phyloP scores from a whole-genome alignment of 2,113 vertebrate genomes.

The Charina bottae region DNA sequence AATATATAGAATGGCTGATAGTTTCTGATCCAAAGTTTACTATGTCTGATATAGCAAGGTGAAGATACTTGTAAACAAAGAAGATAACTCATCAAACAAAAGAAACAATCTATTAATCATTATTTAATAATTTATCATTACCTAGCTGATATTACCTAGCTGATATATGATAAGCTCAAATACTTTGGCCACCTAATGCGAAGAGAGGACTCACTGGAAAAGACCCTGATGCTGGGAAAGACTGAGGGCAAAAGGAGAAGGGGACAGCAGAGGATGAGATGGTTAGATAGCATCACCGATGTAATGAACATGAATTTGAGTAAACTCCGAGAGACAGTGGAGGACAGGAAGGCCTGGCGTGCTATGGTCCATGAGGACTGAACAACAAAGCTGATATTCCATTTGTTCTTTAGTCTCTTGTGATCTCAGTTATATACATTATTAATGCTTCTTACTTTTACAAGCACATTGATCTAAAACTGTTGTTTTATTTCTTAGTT shows the following conservation, averaged over 20 bases:
- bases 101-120: not conserved
- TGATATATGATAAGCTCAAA: no score
- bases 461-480: not conserved
- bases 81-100: not conserved
- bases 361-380: no score
- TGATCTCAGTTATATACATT: not conserved
- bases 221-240: no score
- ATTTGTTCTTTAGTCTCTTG: constrained; percentile 2
- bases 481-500: not conserved
- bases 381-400: not conserved
- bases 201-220: no score
- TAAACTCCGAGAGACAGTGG: no score
- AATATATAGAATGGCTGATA: not conserved
- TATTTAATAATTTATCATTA: not conserved
- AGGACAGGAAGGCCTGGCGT: no score
- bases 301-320: no score
- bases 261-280: no score
- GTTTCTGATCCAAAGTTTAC: not conserved
- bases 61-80: not conserved
- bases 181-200: no score
- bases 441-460: not conserved
- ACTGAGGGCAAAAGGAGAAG: no score
- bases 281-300: no score
- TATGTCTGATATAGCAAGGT: not conserved
- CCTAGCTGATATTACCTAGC: not conserved